Conservation (phyloP, 1,140 invertebrate genomes). For the Phenacoccus solenopsis region DNA sequence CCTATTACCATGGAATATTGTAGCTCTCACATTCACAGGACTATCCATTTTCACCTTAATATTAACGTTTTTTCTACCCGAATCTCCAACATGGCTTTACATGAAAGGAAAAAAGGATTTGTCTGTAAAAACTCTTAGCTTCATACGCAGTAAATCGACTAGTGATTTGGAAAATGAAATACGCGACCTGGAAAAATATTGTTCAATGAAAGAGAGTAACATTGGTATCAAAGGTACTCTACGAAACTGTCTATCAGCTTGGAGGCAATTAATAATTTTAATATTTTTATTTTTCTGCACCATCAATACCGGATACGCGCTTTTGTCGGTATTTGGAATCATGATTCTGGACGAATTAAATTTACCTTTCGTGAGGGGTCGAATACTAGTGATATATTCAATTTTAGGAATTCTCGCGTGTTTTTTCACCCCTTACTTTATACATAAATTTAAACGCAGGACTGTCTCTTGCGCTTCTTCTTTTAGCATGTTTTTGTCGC, state of each 20-base stretch:
- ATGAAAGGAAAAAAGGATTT: not conserved
- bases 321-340: not conserved
- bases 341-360: not conserved
- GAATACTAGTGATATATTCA: not conserved
- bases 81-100: not conserved
- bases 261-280: not conserved
- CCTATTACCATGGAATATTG: not conserved
- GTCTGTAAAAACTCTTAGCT: not conserved
- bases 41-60: not conserved
- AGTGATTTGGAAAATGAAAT: not conserved
- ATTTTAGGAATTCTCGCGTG: not conserved
- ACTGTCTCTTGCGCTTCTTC: conserved; percentile 46
- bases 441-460: conserved; percentile 39
- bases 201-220: not conserved
- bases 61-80: not conserved
- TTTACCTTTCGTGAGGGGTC: not conserved
- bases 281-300: not conserved
- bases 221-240: not conserved
- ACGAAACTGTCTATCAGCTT: not conserved
- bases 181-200: not conserved
- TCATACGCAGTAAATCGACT: not conserved
- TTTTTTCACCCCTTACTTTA: not conserved
- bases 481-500: conserved; percentile 44
- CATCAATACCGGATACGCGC: not conserved
- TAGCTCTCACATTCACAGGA: not conserved